phyloP scores from a whole-genome alignment of 2,888 invertebrate genomes.

The Candidula unifasciata region DNA sequence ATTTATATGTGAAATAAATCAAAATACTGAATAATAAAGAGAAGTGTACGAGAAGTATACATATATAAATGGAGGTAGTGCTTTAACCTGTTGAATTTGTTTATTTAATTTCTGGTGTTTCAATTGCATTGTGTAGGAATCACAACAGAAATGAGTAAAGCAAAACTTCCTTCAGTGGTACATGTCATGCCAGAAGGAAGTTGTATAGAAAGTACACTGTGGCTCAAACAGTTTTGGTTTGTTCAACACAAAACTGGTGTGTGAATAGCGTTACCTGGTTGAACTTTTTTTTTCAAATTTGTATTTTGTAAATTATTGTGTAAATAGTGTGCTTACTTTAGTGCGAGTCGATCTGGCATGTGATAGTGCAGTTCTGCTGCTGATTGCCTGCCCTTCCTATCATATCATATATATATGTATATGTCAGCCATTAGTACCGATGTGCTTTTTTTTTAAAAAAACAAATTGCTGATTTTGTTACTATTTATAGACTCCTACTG shows the following conservation, averaged over 20 bases:
- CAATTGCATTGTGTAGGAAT: no score
- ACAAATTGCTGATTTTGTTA: background rate
- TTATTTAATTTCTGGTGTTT: no score
- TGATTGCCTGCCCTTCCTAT: background rate
- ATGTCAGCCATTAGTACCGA: background rate
- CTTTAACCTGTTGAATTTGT: no score
- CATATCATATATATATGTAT: background rate
- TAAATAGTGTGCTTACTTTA: constrained; percentile 16
- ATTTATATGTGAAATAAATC: no score
- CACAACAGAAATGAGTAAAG: no score
- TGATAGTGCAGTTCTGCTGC: background rate
- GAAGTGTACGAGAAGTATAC: no score
- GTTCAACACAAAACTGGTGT: background rate
- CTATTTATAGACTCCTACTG: constrained; percentile 16
- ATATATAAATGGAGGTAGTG: no score
- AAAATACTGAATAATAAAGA: no score
- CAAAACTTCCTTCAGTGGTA: no score
- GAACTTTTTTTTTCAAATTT: background rate
- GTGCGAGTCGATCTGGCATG: constrained; percentile 13
- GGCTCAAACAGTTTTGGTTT: background rate
- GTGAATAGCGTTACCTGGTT: background rate
- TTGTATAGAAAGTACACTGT: background rate
- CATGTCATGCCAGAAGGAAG: no score
- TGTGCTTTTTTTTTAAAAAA: background rate
- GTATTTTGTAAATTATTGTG: constrained; percentile 5